Evolutionary conservation across 92 coral and sea anemone genomes (phyloP), one percentile per base, ranked within the genome.

Genomic region (Parazoanthus atlanticus): DNA sequence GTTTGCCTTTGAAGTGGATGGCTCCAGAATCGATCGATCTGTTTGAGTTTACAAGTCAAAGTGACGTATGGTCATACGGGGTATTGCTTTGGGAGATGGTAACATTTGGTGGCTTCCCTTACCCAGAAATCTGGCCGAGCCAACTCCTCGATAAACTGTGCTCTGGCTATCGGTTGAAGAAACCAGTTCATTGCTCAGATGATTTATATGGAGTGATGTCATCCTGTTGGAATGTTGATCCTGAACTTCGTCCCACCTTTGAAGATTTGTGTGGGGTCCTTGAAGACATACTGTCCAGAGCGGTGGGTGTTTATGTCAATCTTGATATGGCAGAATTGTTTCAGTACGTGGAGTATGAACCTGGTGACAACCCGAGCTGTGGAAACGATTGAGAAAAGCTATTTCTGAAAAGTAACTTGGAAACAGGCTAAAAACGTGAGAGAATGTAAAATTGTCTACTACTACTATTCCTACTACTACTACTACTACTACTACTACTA

Each of bases 41-140:
- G 72, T 30, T 66, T 41, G 86, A 66, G 77, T 82, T 82, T 69
- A 82, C 86, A 65, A 82, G 26, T 34, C 66, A 82, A 41, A 82
- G 86, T 69, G 86, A 82, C 41, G 86, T 82, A 19, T 82, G 86
- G 86, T 82, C 86, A 82, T 82, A 82, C 77, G 86, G 86, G 77
- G 76, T 82, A 67, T 7, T 82, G 36, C 76, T 82, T 26, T 82
- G 86, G 86, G 86, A 82, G 61, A 82, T 82, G 86, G 86, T 3
- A 26, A 82, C 86, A 21, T 82, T 82, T 17, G 86, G 86, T 25
- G 86, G 86, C 13, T 82, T 82, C 66, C 86, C 86, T 12, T 82
- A 66, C 77, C 86, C 86, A 13, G 77, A 82, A 36, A 43, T 66
- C 10, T 32, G 21, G n/a, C 77, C 76, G n/a, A 67, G 36, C 25